Base-by-base conservation (phyloP, 1,140 invertebrate species). In the Drosophila sucinea region DNA sequence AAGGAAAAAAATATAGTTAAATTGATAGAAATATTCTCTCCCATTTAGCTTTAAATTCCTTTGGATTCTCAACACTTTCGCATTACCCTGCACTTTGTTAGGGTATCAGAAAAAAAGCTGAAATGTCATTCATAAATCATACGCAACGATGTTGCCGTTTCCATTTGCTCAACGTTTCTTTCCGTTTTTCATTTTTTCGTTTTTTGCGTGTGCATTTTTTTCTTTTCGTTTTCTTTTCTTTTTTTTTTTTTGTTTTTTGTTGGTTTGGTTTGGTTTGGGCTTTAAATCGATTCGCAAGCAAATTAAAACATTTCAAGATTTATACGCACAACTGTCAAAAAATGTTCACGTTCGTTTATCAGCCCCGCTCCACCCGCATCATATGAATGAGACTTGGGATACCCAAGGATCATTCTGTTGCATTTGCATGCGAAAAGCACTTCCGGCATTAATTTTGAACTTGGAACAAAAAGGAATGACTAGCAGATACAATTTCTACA, bases 271-370 rank as follows among this genome's bases (percentile, higher is more conserved):
- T 62, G 27, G 60, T 17, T 38, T 64, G 73, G 64, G 30, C 75
- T 86, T 85, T 86, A 91, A 91, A 91, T 91, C 90, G 90, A 91
- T 91, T 91, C 90, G 75, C 80, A 85, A 86, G 83, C 85, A 91
- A 91, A 91, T 91, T 91, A 91, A 91, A 91, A 91, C 90, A 90
- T 91, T 91, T 91, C 89, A 91, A 91, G 90, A 91, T 91, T 91
- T 91, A 91, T 91, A 86, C 84, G 90, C 90, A 83, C 77, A 90
- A 86, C 90, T 91, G 90, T 91, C 90, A 90, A 90, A 86, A 91
- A 78, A 62, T 73, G 76, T 73, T 73, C 73, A 79, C 82, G 79
- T 86, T 87, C 82, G 83, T 86, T 86, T 86, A 82, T 86, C 83
- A 85, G 66, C 44, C 40, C 51, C 56, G 35, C 47, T 54, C 17